Base-by-base conservation (phyloP, 2,113 vertebrate genomes). In the Catharus minimus region DNA sequence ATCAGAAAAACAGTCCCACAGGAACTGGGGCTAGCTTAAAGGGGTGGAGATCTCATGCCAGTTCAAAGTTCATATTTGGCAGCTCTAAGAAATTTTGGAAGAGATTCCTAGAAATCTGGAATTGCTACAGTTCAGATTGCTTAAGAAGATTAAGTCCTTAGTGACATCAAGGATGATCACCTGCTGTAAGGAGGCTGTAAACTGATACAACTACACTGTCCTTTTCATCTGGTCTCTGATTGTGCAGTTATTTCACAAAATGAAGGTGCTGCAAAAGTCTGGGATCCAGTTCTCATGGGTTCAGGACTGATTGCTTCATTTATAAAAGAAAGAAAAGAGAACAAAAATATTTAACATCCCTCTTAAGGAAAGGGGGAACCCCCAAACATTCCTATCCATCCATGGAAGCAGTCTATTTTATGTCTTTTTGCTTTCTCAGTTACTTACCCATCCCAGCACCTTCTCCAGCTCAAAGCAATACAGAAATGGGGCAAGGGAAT, bases 351-450 rank as follows among this genome's bases (percentile, higher is more conserved):
- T 58, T 41, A 44, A 15, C 20, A 44, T 23, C 13, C 2, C 3
- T 50, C 5, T 28, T 21, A 55, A n/a, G 36, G 30, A 57, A 77
- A 74, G 3, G 10, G 2, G 3, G 7, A 52, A 21, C 0, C 1
- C 18, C 18, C 18, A 12, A 32, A 53, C 5, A 33, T 77, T 94
- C 8, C 6, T 38, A 19, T 23, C 7, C 2, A 23, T 50, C 13
- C 11, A 5, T 23, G 9, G 28, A 49, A 88, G n/a, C 15, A 24
- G 10, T 72, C 6, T 56, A 1, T 68, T 82, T 69, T 60, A 43
- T 56, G 15, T 4, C 10, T 44, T 76, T 73, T 80, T 43, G 11
- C 27, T 71, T 80, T 52, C 15, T 56, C 14, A 55, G 11, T 81
- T 41, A 36, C 13, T 55, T 62, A 52, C 11, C 4, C 6, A 24